Conservation (phyloP, 2,113 vertebrate genomes). For the Corapipo altera region DNA sequence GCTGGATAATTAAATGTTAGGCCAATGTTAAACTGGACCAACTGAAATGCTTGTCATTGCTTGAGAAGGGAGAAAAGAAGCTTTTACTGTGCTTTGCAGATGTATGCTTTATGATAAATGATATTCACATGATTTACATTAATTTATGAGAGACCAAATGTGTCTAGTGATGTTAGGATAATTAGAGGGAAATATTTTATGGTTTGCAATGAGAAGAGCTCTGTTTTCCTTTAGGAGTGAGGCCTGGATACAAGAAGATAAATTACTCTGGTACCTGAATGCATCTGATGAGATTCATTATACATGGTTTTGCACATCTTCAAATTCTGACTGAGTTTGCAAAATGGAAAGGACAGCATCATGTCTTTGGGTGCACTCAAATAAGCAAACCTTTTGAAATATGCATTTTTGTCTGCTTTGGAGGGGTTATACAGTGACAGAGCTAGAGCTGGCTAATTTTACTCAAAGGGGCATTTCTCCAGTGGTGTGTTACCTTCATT, state of each 20-base stretch:
- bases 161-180: neutral
- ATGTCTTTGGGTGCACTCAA: neutral
- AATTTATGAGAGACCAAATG: neutral
- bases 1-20: neutral
- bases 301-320: neutral
- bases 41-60: neutral
- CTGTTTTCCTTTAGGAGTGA: neutral
- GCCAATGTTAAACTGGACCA: neutral
- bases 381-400: neutral
- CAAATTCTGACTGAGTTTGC: neutral
- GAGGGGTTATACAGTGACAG: neutral
- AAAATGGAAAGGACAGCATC: neutral
- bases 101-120: neutral
- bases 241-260: neutral
- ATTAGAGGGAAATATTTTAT: neutral
- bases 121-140: neutral
- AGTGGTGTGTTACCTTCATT: neutral
- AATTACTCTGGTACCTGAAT: neutral
- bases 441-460: neutral
- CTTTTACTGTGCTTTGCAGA: neutral
- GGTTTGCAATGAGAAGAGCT: neutral
- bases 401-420: rapidly evolving
- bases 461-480: neutral
- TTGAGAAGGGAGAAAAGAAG: neutral
- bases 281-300: neutral